Percentiles rank a stretch among this genome's conserved stretches.
These are phyloP conservation scores for Luscinia luscinia DNA, from an alignment of 2,797 vertebrate genomes.

Conservation along the genomic window DNA sequence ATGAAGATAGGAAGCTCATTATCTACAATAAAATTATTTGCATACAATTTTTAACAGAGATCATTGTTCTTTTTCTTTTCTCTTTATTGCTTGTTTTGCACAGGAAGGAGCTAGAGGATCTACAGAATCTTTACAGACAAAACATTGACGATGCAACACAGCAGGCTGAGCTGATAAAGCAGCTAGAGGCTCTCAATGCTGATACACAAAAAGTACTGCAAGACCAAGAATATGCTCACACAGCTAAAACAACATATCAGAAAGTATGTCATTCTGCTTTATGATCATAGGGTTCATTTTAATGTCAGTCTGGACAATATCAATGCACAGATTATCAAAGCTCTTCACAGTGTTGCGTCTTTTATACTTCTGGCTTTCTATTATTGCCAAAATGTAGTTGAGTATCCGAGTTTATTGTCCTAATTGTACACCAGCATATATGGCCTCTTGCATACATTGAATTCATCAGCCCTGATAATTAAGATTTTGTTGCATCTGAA, in stretches of 20 bases:
- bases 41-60: neutral
- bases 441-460: neutral
- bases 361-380: neutral
- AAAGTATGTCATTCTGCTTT: slow-evolving; percentile 78
- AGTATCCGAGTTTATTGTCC: neutral
- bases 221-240: slow-evolving; percentile 89
- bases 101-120: slow-evolving; percentile 79
- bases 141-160: slow-evolving; percentile 83
- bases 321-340: neutral
- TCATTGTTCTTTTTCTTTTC: slow-evolving; percentile 25
- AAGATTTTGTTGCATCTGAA: neutral
- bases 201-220: slow-evolving; percentile 88
- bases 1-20: slow-evolving; percentile 32
- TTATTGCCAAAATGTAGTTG: neutral
- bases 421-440: neutral
- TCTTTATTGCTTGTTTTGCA: slow-evolving; percentile 60
- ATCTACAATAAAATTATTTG: slow-evolving; percentile 36
- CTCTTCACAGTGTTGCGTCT: neutral
- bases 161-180: slow-evolving; percentile 89
- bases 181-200: slow-evolving; percentile 89
- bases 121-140: slow-evolving; percentile 87
- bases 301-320: neutral
- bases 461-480: neutral
- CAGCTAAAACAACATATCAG: slow-evolving; percentile 86
- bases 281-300: neutral